Conservation (phyloP, 2,888 invertebrate genomes). For the Branchinecta sandiegonensis region DNA sequence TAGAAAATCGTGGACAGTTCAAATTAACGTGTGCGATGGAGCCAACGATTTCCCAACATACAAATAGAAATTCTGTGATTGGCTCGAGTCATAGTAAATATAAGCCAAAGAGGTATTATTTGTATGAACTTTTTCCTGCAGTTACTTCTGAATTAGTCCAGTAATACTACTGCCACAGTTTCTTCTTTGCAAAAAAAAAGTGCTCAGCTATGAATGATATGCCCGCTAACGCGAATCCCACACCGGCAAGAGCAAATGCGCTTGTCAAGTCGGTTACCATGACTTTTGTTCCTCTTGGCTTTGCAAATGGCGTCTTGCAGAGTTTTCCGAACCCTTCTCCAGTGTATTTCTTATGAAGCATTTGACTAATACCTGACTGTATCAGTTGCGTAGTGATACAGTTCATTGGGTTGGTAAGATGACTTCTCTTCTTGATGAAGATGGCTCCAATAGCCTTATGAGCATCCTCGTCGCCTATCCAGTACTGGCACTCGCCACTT, state of each 20-base stretch:
- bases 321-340: not conserved
- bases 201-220: not conserved
- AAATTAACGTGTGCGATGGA: too few species aligned
- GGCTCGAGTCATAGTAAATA: too few species aligned
- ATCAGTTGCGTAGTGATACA: not conserved
- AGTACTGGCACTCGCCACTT: not conserved
- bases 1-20: too few species aligned
- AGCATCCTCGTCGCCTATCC: not conserved
- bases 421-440: not conserved
- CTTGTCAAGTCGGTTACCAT: not conserved
- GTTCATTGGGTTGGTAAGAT: not conserved
- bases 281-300: not conserved
- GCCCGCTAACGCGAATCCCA: not conserved
- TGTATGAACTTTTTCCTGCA: too few species aligned
- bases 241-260: not conserved
- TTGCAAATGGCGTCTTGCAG: not conserved
- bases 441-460: not conserved
- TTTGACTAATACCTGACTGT: not conserved
- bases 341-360: not conserved
- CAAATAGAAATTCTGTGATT: too few species aligned
- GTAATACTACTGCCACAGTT: too few species aligned
- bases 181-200: not conserved
- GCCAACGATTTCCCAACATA: too few species aligned
- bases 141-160: too few species aligned
- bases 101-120: too few species aligned